These are phyloP conservation scores for Lipophrys pholis DNA, from an alignment of 2,113 vertebrate genomes.

Conservation along the genomic window DNA sequence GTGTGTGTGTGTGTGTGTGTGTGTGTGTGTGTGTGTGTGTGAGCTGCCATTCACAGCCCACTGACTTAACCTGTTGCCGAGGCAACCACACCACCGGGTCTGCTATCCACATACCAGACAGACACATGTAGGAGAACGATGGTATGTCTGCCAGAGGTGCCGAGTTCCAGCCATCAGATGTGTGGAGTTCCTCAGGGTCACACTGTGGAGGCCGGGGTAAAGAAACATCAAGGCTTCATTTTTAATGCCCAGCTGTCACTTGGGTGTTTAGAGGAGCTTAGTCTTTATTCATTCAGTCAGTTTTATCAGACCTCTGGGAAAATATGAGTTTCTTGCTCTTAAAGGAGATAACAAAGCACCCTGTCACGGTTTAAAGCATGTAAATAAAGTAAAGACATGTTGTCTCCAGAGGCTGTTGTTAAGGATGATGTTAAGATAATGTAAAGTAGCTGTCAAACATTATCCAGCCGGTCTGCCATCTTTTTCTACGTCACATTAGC, in stretches of 20 bases:
- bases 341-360: neutral
- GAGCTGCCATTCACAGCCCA: constrained; percentile 78
- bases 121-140: constrained; percentile 80
- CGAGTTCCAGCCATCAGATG: constrained; percentile 63
- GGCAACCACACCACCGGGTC: constrained; percentile 76
- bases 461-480: too few relatives aligned
- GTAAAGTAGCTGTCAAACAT: too few relatives aligned
- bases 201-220: constrained; percentile 40
- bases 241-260: constrained; percentile 52
- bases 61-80: constrained; percentile 77
- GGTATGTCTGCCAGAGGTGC: constrained; percentile 69
- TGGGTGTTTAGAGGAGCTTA: constrained; percentile 18
- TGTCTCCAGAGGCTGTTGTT: too few relatives aligned
- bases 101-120: constrained; percentile 81
- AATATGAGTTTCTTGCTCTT: neutral
- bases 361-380: neutral
- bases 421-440: too few relatives aligned
- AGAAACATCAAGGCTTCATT: constrained; percentile 52
- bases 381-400: too few relatives aligned
- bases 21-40: constrained; percentile 41
- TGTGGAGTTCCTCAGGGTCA: constrained; percentile 58
- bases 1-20: constrained; percentile 26
- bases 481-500: too few relatives aligned
- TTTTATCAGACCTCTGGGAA: constrained; percentile 36
- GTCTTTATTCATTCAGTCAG: constrained; percentile 41